Conservation (phyloP, 2,113 vertebrate genomes). For the Rhadina sibilatrix region DNA sequence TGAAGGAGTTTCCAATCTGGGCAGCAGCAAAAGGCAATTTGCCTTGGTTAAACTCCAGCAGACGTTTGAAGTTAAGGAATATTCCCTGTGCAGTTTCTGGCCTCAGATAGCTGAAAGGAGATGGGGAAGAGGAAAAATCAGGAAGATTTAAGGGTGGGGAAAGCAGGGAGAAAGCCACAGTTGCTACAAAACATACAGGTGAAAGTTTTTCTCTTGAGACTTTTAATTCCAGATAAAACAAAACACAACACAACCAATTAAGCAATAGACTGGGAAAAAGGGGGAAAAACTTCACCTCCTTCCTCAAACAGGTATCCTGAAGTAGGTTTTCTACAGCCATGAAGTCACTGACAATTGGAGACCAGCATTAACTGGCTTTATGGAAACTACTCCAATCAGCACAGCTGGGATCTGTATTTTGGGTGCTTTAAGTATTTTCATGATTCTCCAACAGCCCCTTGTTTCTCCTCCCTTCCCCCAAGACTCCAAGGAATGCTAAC, state of each 20-base stretch:
- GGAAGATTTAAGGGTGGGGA: not conserved
- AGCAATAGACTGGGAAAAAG: not conserved
- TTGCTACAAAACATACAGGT: not conserved
- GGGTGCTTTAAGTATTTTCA: not conserved
- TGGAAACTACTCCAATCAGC: not conserved
- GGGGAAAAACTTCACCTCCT: not conserved
- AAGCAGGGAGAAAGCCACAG: not conserved
- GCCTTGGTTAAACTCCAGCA: constrained; percentile 98
- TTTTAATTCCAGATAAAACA: not conserved
- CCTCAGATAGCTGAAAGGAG: constrained; percentile 86
- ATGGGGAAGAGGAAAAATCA: not conserved
- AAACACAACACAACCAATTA: not conserved
- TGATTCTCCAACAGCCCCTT: not conserved
- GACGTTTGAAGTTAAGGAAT: constrained; percentile 98
- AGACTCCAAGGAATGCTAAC: not conserved
- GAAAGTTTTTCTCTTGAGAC: not conserved
- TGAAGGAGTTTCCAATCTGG: constrained; percentile 97
- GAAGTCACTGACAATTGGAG: fast-evolving
- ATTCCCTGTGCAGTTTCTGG: constrained; percentile 99
- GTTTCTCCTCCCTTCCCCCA: not conserved
- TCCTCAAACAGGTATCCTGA: not conserved
- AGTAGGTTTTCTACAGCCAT: not conserved
- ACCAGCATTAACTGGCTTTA: not conserved
- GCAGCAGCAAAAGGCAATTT: constrained; percentile 96
- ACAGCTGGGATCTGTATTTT: not conserved